Evolutionary conservation across 2,797 vertebrate species (phyloP).

Genomic region (Syngnathus rostellatus): DNA sequence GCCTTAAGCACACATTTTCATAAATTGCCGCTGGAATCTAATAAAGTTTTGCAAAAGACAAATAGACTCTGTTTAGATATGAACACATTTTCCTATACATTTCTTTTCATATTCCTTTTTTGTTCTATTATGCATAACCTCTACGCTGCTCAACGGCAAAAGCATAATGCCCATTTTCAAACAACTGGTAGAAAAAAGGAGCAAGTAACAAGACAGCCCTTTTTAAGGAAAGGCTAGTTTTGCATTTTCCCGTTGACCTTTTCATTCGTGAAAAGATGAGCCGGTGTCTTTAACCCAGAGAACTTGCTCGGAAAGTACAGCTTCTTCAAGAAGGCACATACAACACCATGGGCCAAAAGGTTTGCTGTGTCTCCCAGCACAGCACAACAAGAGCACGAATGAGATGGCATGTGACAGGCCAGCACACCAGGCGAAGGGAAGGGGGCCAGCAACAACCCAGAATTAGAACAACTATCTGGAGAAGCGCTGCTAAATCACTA

Average conservation of each 20-base stretch:
- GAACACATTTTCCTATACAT: not conserved
- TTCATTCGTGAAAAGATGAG: not conserved
- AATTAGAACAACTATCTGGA: not conserved
- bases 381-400: not conserved
- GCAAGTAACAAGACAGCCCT: not conserved
- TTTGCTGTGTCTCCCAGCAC: not conserved
- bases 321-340: not conserved
- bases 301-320: not conserved
- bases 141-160: not conserved
- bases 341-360: not conserved
- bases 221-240: not conserved
- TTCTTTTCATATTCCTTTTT: not conserved
- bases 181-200: not conserved
- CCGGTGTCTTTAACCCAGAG: not conserved
- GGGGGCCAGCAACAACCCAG: too few species aligned
- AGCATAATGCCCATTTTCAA: not conserved
- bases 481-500: not conserved
- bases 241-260: not conserved
- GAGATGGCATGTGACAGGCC: not conserved
- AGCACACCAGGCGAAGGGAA: not conserved
- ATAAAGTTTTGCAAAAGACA: conserved; percentile 39
- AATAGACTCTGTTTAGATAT: not conserved
- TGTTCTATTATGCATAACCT: not conserved
- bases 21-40: conserved; percentile 37
- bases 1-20: conserved; percentile 34